A percentile compares a stretch with the other conserved stretches of the same genome.
Conservation (phyloP, 2,113 vertebrate species). For the Redunca redunca region DNA sequence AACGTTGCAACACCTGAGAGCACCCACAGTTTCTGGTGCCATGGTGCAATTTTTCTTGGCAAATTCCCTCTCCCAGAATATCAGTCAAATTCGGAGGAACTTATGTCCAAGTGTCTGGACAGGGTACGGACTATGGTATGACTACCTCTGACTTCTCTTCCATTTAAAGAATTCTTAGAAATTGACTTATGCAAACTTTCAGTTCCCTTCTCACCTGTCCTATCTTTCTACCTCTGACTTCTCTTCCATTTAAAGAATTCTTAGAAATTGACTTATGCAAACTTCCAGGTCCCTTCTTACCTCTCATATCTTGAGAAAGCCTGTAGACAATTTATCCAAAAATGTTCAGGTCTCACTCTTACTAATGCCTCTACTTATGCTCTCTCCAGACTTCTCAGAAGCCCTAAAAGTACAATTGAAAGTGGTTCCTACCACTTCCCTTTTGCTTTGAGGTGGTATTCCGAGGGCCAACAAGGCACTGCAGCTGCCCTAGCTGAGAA, state of each 20-base stretch:
- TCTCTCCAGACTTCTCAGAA: background rate
- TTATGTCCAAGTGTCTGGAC: background rate
- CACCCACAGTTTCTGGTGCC: background rate
- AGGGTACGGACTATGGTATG: background rate
- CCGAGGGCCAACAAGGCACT: background rate
- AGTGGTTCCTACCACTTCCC: background rate
- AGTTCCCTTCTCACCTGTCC: background rate
- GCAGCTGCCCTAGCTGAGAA: background rate
- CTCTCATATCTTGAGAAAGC: background rate
- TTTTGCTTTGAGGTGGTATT: background rate
- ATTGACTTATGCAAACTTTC: background rate
- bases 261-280: background rate
- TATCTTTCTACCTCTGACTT: background rate
- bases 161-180: background rate
- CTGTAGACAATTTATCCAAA: background rate
- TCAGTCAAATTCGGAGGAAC: background rate
- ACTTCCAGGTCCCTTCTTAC: background rate
- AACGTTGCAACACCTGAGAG: background rate
- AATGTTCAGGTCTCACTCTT: background rate
- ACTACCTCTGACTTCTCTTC: background rate
- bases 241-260: background rate
- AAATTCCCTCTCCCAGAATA: background rate
- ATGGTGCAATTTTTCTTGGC: background rate
- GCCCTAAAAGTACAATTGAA: background rate
- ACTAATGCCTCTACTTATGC: background rate